Evolutionary conservation across 2,888 invertebrate genomes (phyloP), one percentile per base, ranked within the genome.

Genomic region (Calliopum simillimum): DNA sequence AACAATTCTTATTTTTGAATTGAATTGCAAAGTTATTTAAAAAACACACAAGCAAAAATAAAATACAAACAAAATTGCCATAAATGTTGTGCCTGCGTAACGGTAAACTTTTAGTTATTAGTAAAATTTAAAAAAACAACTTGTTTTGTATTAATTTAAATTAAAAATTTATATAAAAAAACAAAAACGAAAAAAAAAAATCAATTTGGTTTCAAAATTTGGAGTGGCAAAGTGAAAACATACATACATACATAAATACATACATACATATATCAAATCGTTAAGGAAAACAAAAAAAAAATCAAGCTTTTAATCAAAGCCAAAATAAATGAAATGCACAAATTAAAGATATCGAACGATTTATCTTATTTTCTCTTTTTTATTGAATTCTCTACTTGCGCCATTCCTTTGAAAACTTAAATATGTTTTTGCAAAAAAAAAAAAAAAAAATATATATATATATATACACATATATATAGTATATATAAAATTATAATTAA

Each of bases 341-440:
- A 44, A 62, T 51, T 33, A 62, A 58, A 65, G 71, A 53, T 44
- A 44, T 58, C 64, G 33, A 55, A 61, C 65, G 63, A 72, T 67
- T 61, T 67, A 59, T 41, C 41, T 16, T 41, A 46, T 56, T 69
- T 13, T 19, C 14, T 63, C 49, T 47, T 55, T 62, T 71, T 69
- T 62, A 65, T 65, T 71, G 69, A 66, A 55, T 74, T 73, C 76
- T 76, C 72, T 76, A 77, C 76, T 76, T 75, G 76, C 76, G 78
- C 78, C 78, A 78, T 78, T 78, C 78, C 78, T 78, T 78, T 77
- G 33, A 33, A 33, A 33, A 33, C 33, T 33, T 33, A 4, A 51
- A 19, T 51, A 51, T 12, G 58, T 25, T 59, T 59, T 59, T 41
- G 43, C 33, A 12, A 43, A 13, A 43, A 59, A 41, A 58, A 53